Evolutionary conservation across 2,113 vertebrate species (phyloP).

Genomic region (Campylorhamphus procurvoides): DNA sequence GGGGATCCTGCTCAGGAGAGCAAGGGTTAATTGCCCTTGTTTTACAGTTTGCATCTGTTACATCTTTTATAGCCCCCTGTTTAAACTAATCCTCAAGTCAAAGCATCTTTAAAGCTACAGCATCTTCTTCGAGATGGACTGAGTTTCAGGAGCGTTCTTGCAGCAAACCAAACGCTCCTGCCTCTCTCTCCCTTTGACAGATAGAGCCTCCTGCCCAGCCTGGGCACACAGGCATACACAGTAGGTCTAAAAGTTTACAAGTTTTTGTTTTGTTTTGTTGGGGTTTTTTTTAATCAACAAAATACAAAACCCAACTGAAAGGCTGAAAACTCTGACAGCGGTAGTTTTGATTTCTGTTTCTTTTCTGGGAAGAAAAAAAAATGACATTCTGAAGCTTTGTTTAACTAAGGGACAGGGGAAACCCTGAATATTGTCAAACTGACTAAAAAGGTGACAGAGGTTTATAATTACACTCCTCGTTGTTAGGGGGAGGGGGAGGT

Average conservation of each 20-base stretch:
- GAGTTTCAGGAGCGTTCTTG: slow-evolving; percentile 69
- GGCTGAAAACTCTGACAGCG: slow-evolving; percentile 65
- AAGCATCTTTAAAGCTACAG: slow-evolving; percentile 71
- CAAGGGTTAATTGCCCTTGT: slow-evolving; percentile 83
- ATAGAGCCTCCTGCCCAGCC: slow-evolving; percentile 71
- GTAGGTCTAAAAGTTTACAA: slow-evolving; percentile 74
- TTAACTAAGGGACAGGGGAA: slow-evolving; percentile 54
- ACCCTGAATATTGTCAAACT: slow-evolving; percentile 76
- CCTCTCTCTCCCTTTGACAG: slow-evolving; percentile 78
- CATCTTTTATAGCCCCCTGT: slow-evolving; percentile 85
- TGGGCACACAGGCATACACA: neutral
- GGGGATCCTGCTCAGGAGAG: slow-evolving; percentile 67
- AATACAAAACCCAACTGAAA: neutral
- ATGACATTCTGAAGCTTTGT: slow-evolving; percentile 58
- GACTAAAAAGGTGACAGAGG: slow-evolving; percentile 69
- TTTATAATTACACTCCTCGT: slow-evolving; percentile 73
- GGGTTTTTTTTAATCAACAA: neutral
- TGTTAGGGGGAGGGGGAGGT: slow-evolving; percentile 60
- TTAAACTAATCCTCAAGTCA: slow-evolving; percentile 81
- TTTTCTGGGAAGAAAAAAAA: slow-evolving; percentile 53
- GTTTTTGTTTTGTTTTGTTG: neutral
- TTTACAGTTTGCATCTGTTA: slow-evolving; percentile 88
- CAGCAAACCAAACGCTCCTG: slow-evolving; percentile 58
- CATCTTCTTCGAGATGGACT: slow-evolving; percentile 68
- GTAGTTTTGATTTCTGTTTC: slow-evolving; percentile 79